Conservation (phyloP, 2,888 invertebrate genomes). For the Eupithecia vulgata region DNA sequence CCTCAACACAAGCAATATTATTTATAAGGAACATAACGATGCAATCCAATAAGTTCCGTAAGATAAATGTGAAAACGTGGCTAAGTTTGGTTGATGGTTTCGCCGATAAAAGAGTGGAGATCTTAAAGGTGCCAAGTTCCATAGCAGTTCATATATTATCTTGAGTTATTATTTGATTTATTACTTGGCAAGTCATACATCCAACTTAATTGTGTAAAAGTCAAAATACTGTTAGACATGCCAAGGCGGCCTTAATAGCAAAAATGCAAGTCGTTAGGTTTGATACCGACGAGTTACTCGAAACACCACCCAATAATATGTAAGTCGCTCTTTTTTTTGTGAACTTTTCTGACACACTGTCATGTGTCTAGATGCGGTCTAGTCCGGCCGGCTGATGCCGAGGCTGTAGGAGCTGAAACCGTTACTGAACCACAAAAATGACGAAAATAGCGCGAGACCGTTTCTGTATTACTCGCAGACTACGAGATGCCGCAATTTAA, state of each 20-base stretch:
- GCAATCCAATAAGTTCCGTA: neutral
- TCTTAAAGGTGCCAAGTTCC: slow-evolving; percentile 2
- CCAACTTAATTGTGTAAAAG: neutral
- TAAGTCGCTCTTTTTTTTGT: neutral
- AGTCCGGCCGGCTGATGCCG: slow-evolving; percentile 26
- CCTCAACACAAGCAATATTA: neutral
- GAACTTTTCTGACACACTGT: neutral
- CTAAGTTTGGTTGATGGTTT: slow-evolving; percentile 1
- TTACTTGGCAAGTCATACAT: neutral
- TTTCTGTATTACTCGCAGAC: slow-evolving; percentile 73
- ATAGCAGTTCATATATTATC: neutral
- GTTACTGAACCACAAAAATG: slow-evolving; percentile 75
- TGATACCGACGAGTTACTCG: neutral
- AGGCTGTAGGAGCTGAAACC: slow-evolving; percentile 66
- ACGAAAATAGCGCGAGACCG: slow-evolving; percentile 73
- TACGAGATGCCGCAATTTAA: slow-evolving; percentile 55
- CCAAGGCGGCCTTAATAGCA: neutral
- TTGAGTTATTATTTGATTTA: slow-evolving; percentile 2
- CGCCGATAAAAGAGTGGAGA: neutral
- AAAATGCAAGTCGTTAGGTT: neutral
- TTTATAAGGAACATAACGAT: neutral
- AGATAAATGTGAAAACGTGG: slow-evolving; percentile 2
- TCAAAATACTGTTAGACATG: neutral
- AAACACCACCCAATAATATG: neutral
- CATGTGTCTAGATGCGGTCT: slow-evolving; percentile 19